Evolutionary conservation across 2,888 invertebrate species (phyloP).

Genomic region (Syrista parreyssii): DNA sequence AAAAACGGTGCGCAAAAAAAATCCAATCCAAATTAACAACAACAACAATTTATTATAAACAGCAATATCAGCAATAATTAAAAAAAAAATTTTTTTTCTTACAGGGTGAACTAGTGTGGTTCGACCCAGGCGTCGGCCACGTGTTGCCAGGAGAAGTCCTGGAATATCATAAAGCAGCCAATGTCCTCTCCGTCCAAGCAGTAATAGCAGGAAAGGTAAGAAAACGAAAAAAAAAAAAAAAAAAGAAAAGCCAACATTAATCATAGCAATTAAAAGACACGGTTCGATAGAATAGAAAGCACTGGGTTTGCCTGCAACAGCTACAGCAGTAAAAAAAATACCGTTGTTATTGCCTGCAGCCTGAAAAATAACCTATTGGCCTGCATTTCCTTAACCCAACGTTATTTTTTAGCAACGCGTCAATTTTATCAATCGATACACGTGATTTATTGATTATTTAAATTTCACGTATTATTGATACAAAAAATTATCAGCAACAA

Average conservation of each 20-base stretch:
- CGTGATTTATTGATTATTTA: background rate
- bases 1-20: background rate
- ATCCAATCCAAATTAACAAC: background rate
- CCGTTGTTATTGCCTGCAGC: slow-evolving; percentile 34
- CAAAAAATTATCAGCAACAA: background rate
- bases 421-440: background rate
- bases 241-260: slow-evolving; percentile 4
- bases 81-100: slow-evolving; percentile 26
- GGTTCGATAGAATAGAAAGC: slow-evolving; percentile 29
- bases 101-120: slow-evolving; percentile 91
- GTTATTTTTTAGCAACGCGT: slow-evolving; percentile 28
- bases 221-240: slow-evolving; percentile 10
- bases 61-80: background rate
- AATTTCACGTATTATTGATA: background rate
- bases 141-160: slow-evolving; percentile 91
- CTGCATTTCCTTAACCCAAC: slow-evolving; percentile 55
- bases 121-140: slow-evolving; percentile 90
- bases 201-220: slow-evolving; percentile 86
- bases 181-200: slow-evolving; percentile 90
- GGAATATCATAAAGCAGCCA: slow-evolving; percentile 90
- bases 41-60: background rate
- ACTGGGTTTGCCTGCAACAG: slow-evolving; percentile 30
- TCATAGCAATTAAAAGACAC: background rate
- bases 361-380: slow-evolving; percentile 61
- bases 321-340: slow-evolving; percentile 38